Evolutionary conservation across 1,140 invertebrate species (phyloP).

Genomic region (Nephila pilipes): DNA sequence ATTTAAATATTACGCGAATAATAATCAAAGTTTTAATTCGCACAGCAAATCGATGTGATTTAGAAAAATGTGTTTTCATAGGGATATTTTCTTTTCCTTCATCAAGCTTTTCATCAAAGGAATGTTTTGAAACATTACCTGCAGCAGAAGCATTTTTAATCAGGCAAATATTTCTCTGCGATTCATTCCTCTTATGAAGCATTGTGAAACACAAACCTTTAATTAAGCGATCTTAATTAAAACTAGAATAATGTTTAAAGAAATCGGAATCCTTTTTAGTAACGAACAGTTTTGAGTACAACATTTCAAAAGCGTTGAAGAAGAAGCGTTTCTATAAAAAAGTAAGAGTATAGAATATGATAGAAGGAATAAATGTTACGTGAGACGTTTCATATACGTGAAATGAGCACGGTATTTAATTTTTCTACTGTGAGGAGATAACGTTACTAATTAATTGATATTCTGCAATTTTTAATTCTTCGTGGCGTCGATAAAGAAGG

Average conservation of each 20-base stretch:
- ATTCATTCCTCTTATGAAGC: neutral
- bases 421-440: no score
- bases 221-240: neutral
- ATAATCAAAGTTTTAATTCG: neutral
- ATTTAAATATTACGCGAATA: no score
- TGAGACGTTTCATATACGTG: no score
- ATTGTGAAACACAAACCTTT: neutral
- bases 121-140: no score
- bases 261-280: neutral
- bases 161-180: no score
- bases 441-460: no score
- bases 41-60: neutral
- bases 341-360: neutral
- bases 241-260: neutral
- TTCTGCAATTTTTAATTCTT: no score
- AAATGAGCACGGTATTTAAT: neutral
- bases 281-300: neutral
- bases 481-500: no score
- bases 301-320: neutral
- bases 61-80: neutral
- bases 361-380: no score
- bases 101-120: no score
- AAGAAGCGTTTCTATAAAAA: neutral
- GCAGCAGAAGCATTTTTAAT: no score
- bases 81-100: neutral